Evolutionary conservation across 1,140 invertebrate species (phyloP), one percentile per base, ranked within the genome.

Genomic region (Drosophila miranda): DNA sequence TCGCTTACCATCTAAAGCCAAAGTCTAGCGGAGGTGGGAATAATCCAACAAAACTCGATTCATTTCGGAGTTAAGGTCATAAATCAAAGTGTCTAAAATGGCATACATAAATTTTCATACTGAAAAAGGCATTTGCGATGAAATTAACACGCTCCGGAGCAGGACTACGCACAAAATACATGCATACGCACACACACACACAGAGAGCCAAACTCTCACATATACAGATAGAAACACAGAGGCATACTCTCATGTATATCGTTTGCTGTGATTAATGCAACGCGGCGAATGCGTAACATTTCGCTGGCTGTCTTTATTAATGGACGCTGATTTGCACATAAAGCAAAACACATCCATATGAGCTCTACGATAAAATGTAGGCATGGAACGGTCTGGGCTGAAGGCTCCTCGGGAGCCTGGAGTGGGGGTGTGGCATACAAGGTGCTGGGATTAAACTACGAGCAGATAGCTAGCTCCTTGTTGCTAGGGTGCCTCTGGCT

Each of bases 51-150:
- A 57, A 66, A 34, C 48, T 49, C 34, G 45, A 67, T 74, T 78
- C 66, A 67, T 55, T 63, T 67, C 48, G 30, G 62, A 63, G 53
- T 45, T 28, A 19, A 19, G 50, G 50, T 73, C 58, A 83, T 83
- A 83, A 83, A 84, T 83, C 80, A 83, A 83, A 73, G 75, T 84
- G 81, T 80, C 81, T 79, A 84, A 84, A 83, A 84, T 73, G 75
- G 75, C 76, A 69, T 55, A 68, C 68, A 84, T 83, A 83, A 79
- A 83, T 83, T 84, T 79, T 72, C 80, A 84, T 84, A 84, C 75
- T 79, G 75, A 58, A 79, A 84, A 80, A 83, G 80, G 76, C 76
- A 80, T 84, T 83, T 83, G 80, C 76, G 72, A 64, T 83, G 80
- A 76, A 83, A 83, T 79, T 84, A 84, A 83, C 81, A 83, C 71